Conservation (phyloP, 2,888 invertebrate species). For the Andrena marginata region DNA sequence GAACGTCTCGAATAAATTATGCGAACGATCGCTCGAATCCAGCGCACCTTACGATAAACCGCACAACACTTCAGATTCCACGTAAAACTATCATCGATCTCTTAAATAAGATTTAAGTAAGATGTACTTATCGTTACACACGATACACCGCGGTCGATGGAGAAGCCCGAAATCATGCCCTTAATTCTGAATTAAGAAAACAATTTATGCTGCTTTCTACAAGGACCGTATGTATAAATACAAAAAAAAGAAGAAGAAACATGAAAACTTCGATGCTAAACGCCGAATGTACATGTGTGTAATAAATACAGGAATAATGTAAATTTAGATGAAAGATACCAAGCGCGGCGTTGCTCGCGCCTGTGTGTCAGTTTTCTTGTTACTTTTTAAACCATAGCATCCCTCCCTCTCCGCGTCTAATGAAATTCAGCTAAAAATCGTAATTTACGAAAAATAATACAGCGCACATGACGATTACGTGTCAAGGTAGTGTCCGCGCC, state of each 20-base stretch:
- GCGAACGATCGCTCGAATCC: constrained; percentile 40
- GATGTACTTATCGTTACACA: constrained; percentile 71
- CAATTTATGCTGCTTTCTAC: constrained; percentile 54
- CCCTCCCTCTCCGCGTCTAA: constrained; percentile 81
- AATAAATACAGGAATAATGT: constrained; percentile 82
- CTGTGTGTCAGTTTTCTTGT: constrained; percentile 1
- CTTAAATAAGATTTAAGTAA: constrained; percentile 80
- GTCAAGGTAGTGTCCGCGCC: constrained; percentile 61
- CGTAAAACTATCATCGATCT: constrained; percentile 58
- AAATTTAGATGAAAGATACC: constrained; percentile 74
- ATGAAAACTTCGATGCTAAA: constrained; percentile 73
- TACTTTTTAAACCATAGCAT: constrained; percentile 69
- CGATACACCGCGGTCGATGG: constrained; percentile 60
- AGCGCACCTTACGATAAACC: constrained; percentile 51
- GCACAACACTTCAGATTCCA: constrained; percentile 35
- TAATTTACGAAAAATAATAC: constrained; percentile 82
- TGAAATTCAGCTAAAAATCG: constrained; percentile 83
- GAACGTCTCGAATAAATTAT: constrained; percentile 69
- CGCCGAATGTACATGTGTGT: constrained; percentile 79
- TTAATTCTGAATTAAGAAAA: constrained; percentile 64
- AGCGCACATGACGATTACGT: constrained; percentile 72
- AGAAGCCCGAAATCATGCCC: constrained; percentile 68
- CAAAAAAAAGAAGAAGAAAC: constrained; percentile 43
- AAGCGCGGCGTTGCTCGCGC: constrained; percentile 39
- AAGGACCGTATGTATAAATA: constrained; percentile 68